These are phyloP conservation scores for Drosophila oshimai DNA, from an alignment of 1,140 invertebrate species.

Conservation along the genomic window DNA sequence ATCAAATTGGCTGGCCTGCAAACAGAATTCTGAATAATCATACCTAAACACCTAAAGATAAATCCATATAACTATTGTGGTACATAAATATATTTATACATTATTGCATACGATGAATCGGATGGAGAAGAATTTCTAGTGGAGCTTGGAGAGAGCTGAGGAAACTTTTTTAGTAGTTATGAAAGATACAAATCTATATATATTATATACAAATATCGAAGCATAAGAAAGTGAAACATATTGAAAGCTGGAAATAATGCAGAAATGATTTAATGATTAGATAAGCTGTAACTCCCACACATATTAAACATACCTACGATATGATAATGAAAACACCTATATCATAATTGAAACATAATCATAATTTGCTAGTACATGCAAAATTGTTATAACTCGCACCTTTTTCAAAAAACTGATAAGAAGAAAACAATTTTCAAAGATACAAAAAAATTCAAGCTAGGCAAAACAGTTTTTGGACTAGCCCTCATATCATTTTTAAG, in stretches of 20 bases:
- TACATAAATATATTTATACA: slow-evolving; percentile 64
- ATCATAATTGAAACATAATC: slow-evolving; percentile 59
- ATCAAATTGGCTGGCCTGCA: slow-evolving; percentile 50
- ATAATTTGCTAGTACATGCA: slow-evolving; percentile 49
- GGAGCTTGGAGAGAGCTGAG: slow-evolving; percentile 23
- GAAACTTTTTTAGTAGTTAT: slow-evolving; percentile 62
- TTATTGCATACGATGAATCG: slow-evolving; percentile 27
- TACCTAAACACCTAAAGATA: slow-evolving; percentile 44
- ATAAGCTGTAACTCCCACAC: slow-evolving; percentile 47
- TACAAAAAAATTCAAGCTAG: neutral
- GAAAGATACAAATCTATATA: slow-evolving; percentile 47
- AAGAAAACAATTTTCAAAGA: slow-evolving; percentile 14
- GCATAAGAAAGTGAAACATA: slow-evolving; percentile 60
- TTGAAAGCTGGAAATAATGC: slow-evolving; percentile 77
- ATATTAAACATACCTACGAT: slow-evolving; percentile 44
- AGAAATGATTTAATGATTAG: slow-evolving; percentile 63
- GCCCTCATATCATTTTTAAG: slow-evolving; percentile 34
- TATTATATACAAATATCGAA: slow-evolving; percentile 57
- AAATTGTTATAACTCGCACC: slow-evolving; percentile 61
- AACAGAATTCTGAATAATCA: slow-evolving; percentile 48
- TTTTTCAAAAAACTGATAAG: slow-evolving; percentile 30
- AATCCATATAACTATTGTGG: slow-evolving; percentile 53
- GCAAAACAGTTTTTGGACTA: neutral
- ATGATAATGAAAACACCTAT: slow-evolving; percentile 35
- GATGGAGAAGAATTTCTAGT: neutral